Conservation (phyloP, 2,113 vertebrate genomes). For the Thalassoma bifasciatum region DNA sequence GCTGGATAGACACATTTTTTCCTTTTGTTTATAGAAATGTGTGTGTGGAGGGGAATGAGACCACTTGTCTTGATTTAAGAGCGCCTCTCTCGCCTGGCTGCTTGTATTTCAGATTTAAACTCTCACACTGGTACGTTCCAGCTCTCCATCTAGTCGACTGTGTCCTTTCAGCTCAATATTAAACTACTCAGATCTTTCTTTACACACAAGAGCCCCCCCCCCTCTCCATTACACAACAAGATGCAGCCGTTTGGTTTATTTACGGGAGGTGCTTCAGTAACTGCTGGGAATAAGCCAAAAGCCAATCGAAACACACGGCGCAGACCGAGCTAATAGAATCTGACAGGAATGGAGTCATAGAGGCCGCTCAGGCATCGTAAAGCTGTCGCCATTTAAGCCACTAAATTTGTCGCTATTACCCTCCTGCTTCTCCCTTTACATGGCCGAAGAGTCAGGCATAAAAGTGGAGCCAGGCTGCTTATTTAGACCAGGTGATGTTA, state of each 20-base stretch:
- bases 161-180: conserved; percentile 60
- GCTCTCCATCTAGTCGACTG: conserved; percentile 44
- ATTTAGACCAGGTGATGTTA: conserved; percentile 8
- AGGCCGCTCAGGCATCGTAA: conserved; percentile 73
- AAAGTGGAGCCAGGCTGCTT: conserved; percentile 13
- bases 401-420: conserved; percentile 78
- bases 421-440: conserved; percentile 51
- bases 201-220: conserved; percentile 40
- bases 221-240: conserved; percentile 54
- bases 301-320: conserved; percentile 68
- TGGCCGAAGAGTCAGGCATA: conserved; percentile 18
- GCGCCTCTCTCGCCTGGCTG: conserved; percentile 37
- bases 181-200: conserved; percentile 66
- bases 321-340: conserved; percentile 76
- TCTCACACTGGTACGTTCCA: conserved; percentile 43
- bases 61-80: conserved; percentile 72
- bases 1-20: conserved; percentile 54
- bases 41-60: conserved; percentile 46
- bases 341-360: conserved; percentile 77
- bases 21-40: conserved; percentile 39
- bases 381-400: conserved; percentile 76
- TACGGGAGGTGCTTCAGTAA: conserved; percentile 70
- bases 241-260: conserved; percentile 78
- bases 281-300: conserved; percentile 72
- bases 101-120: conserved; percentile 60